Evolutionary conservation across 2,797 vertebrate genomes (phyloP).

Genomic region (Pogoniulus pusillus): DNA sequence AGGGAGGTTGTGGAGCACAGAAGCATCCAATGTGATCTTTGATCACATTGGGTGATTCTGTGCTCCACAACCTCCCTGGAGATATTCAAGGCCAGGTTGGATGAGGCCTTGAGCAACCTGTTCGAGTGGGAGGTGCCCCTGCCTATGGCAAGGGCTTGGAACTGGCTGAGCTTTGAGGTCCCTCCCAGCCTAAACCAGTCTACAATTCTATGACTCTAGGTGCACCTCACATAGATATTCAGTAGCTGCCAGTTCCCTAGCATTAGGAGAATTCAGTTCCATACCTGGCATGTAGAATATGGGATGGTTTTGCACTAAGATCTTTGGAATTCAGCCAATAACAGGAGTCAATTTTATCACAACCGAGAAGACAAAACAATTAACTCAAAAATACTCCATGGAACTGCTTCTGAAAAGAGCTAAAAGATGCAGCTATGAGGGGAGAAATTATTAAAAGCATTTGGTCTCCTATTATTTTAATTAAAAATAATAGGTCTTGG

Average conservation of each 20-base stretch:
- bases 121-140: too few species aligned
- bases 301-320: background rate
- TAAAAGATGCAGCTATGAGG: slow-evolving; percentile 61
- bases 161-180: too few species aligned
- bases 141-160: too few species aligned
- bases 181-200: too few species aligned
- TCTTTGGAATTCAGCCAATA: background rate
- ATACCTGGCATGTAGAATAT: background rate
- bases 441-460: slow-evolving; percentile 68
- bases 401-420: slow-evolving; percentile 60
- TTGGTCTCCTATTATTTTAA: slow-evolving; percentile 72
- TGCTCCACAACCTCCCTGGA: too few species aligned
- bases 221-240: background rate
- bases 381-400: slow-evolving; percentile 34
- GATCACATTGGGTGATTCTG: too few species aligned
- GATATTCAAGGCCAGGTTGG: too few species aligned
- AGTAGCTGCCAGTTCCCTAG: background rate
- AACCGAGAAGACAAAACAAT: background rate
- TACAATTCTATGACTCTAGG: too few species aligned
- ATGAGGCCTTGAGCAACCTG: too few species aligned
- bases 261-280: background rate
- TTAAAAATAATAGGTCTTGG: slow-evolving; percentile 72
- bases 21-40: too few species aligned
- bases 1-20: too few species aligned
- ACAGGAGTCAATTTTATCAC: background rate